Evolutionary conservation across 2,113 vertebrate species (phyloP), one percentile per base, ranked within the genome.

Genomic region (Melanerpes aurifrons): DNA sequence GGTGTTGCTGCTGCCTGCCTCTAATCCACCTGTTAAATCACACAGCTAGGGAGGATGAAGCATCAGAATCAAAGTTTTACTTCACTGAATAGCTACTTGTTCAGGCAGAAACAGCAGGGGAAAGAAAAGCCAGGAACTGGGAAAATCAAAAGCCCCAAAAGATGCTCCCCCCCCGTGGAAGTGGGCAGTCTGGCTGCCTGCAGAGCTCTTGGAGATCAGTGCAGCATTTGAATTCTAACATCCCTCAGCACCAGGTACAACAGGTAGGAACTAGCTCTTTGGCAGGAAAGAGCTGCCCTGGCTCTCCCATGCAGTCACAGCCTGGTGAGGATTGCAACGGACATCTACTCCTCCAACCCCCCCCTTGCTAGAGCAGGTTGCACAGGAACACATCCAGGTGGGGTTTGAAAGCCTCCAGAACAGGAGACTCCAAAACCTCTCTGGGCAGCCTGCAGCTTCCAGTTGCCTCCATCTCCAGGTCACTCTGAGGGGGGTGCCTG

Each of bases 71-170:
- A 88, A 86, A 94, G 70, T 69, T 91, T 90, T 95, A 58, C 73
- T 90, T 90, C 82, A 77, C n/a, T 64, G 28, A 82, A 82, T 54
- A 82, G 67, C 62, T 86, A 91, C 93, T 86, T 90, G 73, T 92
- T 45, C 48, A 79, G 88, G 86, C 91, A 81, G 75, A 72, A 89
- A 68, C 40, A 75, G 77, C 62, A 72, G 21, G 61, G 40, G 40
- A 40, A 82, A 88, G 84, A 92, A 92, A 78, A 26, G 40, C 69
- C 58, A 69, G 14, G 32, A 15, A 61, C 17, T 66, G 72, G 48
- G 48, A 15, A 50, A 19, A 43, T 40, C 10, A 40, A 40, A 40
- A 40, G 40, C 40, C 40, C 40, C 10, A 74, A 92, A 79, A 83
- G 28, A 72, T 1, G 18, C 40, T 35, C 35, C 37, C 66, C n/a